Conservation (phyloP, 2,113 vertebrate genomes). For the Pterocles orientalis region DNA sequence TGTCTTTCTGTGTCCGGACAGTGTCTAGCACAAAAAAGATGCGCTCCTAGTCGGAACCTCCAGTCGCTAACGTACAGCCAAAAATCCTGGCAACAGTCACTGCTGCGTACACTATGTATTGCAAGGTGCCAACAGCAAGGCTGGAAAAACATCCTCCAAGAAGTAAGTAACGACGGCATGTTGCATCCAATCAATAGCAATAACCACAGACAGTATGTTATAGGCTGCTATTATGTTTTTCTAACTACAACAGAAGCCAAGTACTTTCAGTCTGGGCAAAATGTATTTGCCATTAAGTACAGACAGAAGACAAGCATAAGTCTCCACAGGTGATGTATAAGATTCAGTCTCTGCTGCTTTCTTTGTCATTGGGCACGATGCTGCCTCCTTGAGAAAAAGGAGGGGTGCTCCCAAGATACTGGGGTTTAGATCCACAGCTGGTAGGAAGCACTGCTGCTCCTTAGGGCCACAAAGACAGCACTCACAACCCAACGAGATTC, state of each 20-base stretch:
- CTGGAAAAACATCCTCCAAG: background rate
- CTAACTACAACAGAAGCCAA: background rate
- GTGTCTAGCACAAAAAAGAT: background rate
- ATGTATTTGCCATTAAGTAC: background rate
- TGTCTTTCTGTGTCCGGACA: rapidly evolving
- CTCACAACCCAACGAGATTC: background rate
- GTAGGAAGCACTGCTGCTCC: background rate
- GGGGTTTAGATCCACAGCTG: background rate
- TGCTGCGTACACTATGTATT: background rate
- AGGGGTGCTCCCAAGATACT: background rate
- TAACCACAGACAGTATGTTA: background rate
- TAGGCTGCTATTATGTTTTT: background rate
- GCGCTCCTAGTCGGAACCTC: background rate
- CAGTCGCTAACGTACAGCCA: background rate
- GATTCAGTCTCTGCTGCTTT: background rate
- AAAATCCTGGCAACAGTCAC: background rate
- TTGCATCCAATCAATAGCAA: background rate
- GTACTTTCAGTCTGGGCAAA: background rate
- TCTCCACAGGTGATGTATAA: background rate
- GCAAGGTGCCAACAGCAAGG: background rate
- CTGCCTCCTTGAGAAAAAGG: background rate
- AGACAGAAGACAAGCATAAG: background rate
- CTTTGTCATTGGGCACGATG: background rate
- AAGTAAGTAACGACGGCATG: rapidly evolving
- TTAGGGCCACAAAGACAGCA: background rate